Percentiles rank a stretch among this genome's conserved stretches.
Evolutionary conservation across 2,113 vertebrate species (phyloP).

Genomic region (Halichoeres trimaculatus): DNA sequence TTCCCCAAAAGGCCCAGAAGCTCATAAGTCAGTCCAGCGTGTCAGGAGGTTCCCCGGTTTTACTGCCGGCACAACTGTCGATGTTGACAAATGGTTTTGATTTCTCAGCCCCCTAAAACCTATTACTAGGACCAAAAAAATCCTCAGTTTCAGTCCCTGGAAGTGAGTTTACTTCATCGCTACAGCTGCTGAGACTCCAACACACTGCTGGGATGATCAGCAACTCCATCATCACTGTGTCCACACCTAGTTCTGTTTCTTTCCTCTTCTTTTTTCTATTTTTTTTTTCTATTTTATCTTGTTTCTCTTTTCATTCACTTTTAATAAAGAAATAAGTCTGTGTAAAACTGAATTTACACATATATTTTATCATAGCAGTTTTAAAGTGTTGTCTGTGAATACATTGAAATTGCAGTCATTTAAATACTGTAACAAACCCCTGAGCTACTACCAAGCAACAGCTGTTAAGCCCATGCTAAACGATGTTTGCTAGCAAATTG

Average conservation of each 20-base stretch:
- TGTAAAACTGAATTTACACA: too few relatives aligned
- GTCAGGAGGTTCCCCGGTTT: constrained; percentile 46
- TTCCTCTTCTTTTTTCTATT: too few relatives aligned
- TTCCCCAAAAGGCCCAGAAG: constrained; percentile 36
- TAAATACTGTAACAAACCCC: too few relatives aligned
- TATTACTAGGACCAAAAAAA: constrained; percentile 41
- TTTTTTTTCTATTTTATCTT: too few relatives aligned
- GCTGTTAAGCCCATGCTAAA: too few relatives aligned
- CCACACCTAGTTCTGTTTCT: not conserved
- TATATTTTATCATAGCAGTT: too few relatives aligned
- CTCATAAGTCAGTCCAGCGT: constrained; percentile 61
- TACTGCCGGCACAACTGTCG: constrained; percentile 51
- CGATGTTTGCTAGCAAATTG: too few relatives aligned
- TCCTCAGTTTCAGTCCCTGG: constrained; percentile 8
- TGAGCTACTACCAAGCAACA: too few relatives aligned
- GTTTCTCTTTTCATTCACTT: too few relatives aligned
- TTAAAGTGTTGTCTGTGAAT: too few relatives aligned
- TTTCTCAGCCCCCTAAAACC: constrained; percentile 51
- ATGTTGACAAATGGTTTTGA: constrained; percentile 67
- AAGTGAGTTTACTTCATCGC: constrained; percentile 4
- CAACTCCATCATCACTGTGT: constrained; percentile 6
- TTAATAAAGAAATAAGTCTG: too few relatives aligned
- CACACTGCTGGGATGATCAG: not conserved
- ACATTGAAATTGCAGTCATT: too few relatives aligned
- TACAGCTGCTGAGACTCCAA: constrained; percentile 10